phyloP scores from a whole-genome alignment of 1,140 invertebrate species.

The Paraescarpia echinospica region DNA sequence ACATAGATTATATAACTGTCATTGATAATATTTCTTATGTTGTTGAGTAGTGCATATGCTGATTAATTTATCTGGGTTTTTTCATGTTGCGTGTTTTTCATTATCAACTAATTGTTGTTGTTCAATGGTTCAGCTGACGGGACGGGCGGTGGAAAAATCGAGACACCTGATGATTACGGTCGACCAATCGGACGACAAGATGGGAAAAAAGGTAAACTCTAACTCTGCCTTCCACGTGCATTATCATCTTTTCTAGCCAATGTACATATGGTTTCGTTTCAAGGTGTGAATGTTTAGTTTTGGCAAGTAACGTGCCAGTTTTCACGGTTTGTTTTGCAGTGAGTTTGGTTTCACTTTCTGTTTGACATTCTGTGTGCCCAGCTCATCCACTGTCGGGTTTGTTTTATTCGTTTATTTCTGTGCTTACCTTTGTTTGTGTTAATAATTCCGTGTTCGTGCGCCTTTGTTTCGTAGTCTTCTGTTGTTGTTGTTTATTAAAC shows the following conservation, averaged over 20 bases:
- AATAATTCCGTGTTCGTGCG: not conserved
- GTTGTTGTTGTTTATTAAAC: not conserved
- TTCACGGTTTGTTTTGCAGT: not conserved
- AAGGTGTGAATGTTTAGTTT: not conserved
- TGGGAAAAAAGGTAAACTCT: not conserved
- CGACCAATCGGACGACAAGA: not conserved
- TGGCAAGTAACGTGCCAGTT: not conserved
- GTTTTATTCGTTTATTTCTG: not conserved
- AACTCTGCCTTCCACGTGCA: not conserved
- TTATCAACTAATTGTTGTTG: not conserved
- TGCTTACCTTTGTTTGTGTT: not conserved
- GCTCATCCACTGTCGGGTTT: not conserved
- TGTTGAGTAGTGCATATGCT: too few species aligned
- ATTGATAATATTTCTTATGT: too few species aligned
- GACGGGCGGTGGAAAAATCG: conserved; percentile 27
- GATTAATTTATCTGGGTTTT: too few species aligned
- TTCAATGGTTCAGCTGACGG: conserved; percentile 23
- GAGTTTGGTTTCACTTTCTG: not conserved
- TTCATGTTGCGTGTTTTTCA: too few species aligned
- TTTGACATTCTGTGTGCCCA: not conserved
- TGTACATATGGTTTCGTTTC: not conserved
- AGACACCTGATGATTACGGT: conserved; percentile 28
- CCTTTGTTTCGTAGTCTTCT: not conserved
- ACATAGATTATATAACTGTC: too few species aligned
- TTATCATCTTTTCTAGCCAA: not conserved